Conservation (phyloP, 2,888 invertebrate species). For the Seladonia tumulorum region DNA sequence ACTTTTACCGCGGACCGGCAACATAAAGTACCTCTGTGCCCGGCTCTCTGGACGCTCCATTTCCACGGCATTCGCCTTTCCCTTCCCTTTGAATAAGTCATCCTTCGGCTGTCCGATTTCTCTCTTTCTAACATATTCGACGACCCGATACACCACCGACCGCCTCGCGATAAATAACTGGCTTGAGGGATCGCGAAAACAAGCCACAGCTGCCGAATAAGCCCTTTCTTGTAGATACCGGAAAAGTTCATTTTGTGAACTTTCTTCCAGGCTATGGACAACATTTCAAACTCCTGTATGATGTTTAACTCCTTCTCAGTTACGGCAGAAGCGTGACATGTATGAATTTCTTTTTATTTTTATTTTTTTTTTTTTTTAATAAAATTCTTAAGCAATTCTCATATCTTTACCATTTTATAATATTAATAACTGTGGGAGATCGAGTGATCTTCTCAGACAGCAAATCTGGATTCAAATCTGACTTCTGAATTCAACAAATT, state of each 20-base stretch:
- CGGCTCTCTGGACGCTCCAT: conserved; percentile 62
- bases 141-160: neutral
- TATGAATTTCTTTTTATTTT: no score
- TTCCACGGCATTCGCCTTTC: conserved; percentile 62
- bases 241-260: neutral
- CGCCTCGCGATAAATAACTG: neutral
- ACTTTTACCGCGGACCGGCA: conserved; percentile 52
- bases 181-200: neutral
- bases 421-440: no score
- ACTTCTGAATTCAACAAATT: no score
- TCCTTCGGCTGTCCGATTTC: conserved; percentile 14
- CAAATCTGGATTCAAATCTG: no score
- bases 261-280: neutral
- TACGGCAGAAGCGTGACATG: neutral
- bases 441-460: no score
- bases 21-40: conserved; percentile 65
- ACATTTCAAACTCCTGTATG: neutral
- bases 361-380: no score
- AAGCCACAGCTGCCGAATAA: neutral
- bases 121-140: conserved; percentile 25
- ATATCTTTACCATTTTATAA: no score
- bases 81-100: conserved; percentile 47
- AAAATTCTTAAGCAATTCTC: no score
- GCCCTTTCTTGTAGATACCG: neutral
- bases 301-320: neutral